Evolutionary conservation across 2,797 vertebrate species (phyloP).

Genomic region (Molossus alvarezi): DNA sequence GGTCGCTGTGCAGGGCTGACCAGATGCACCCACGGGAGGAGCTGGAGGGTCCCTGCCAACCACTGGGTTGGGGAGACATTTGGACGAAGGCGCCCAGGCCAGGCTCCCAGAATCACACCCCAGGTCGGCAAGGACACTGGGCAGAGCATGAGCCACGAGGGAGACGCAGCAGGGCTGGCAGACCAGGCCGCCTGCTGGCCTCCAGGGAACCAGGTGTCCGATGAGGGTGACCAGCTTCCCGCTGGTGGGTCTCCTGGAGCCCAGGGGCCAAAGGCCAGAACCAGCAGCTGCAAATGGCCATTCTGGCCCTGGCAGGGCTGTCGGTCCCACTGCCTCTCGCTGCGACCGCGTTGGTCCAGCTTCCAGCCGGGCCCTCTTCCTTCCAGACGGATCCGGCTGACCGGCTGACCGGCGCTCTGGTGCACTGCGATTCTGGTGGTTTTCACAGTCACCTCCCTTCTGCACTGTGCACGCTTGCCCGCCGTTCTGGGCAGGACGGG

Average conservation of each 20-base stretch:
- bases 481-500: not conserved
- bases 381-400: rapidly evolving
- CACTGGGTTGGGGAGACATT: rapidly evolving
- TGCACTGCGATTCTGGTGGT: not conserved
- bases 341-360: rapidly evolving
- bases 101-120: not conserved
- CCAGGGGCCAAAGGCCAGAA: not conserved
- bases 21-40: not conserved
- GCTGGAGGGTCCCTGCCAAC: rapidly evolving
- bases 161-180: not conserved
- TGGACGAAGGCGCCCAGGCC: not conserved
- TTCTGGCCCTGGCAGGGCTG: rapidly evolving
- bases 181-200: not conserved
- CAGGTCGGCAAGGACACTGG: too few relatives aligned
- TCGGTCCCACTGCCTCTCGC: not conserved
- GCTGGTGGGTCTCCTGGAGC: too few relatives aligned
- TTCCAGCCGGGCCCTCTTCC: not conserved
- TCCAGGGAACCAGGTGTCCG: not conserved
- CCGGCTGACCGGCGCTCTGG: rapidly evolving
- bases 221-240: rapidly evolving
- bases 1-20: rapidly evolving
- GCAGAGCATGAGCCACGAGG: too few relatives aligned
- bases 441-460: rapidly evolving
- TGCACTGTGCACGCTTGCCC: not conserved
- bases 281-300: not conserved